These are phyloP conservation scores for Apocheima hispidaria DNA, from an alignment of 2,888 invertebrate species.

Conservation along the genomic window DNA sequence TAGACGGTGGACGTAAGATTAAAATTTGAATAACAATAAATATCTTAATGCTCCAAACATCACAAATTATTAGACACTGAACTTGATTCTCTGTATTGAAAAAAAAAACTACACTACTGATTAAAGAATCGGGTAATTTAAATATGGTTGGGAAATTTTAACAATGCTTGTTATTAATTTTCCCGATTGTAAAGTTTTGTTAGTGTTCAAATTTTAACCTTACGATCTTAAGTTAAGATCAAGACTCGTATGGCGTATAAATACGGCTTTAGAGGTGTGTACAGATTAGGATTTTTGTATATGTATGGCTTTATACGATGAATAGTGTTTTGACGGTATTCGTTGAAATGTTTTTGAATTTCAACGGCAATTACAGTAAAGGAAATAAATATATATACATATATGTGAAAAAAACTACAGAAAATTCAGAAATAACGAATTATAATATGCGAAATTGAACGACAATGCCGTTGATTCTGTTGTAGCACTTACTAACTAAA, in stretches of 20 bases:
- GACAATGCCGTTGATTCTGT: too few relatives aligned
- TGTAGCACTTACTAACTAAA: too few relatives aligned
- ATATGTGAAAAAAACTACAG: too few relatives aligned
- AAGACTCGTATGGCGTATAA: constrained; percentile 32
- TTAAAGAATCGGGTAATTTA: not conserved
- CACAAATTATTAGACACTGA: not conserved
- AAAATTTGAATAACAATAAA: constrained; percentile 25
- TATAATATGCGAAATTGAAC: too few relatives aligned
- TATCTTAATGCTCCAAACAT: not conserved
- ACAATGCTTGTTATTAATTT: not conserved
- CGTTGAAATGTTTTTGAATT: constrained; percentile 32
- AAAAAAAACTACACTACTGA: too few relatives aligned
- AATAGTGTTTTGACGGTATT: constrained; percentile 18
- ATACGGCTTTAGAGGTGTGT: constrained; percentile 37
- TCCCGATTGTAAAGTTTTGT: not conserved
- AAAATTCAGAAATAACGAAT: too few relatives aligned
- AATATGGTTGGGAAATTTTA: not conserved
- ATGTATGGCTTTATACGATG: constrained; percentile 34
- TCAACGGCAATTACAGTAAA: not conserved
- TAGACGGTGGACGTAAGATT: constrained; percentile 32
- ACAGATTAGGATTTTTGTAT: constrained; percentile 44
- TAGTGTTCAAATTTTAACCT: constrained; percentile 40
- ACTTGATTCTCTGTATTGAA: too few relatives aligned
- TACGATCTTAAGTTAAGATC: constrained; percentile 23
- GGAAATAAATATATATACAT: not conserved